These are phyloP conservation scores for Pachymerium ferrugineum DNA, from an alignment of 2,888 invertebrate species.

Conservation along the genomic window DNA sequence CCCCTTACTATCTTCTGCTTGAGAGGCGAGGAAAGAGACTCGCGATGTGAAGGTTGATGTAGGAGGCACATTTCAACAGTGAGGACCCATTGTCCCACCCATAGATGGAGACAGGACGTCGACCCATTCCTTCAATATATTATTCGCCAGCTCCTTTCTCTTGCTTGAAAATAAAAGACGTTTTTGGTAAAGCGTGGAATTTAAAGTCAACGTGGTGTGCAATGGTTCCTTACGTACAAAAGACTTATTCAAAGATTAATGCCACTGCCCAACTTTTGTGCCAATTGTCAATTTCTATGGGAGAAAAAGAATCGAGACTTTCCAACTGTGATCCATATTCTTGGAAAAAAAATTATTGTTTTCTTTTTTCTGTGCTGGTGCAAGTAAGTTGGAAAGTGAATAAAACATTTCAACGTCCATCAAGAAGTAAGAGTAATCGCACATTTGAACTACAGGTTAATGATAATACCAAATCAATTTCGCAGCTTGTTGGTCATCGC, in stretches of 20 bases:
- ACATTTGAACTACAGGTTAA: background rate
- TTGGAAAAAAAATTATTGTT: too few species aligned
- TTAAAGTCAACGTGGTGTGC: background rate
- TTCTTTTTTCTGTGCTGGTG: too few species aligned
- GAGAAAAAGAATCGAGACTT: background rate
- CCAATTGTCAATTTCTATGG: background rate
- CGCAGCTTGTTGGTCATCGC: background rate
- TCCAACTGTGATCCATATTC: too few species aligned
- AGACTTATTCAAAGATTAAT: constrained; percentile 19
- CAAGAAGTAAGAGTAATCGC: too few species aligned
- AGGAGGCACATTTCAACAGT: background rate
- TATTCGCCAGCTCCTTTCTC: background rate
- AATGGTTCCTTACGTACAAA: background rate
- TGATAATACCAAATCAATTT: background rate
- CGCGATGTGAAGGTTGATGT: background rate
- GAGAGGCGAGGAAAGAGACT: background rate
- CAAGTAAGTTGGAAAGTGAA: too few species aligned
- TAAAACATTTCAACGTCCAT: too few species aligned
- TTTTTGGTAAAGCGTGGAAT: background rate
- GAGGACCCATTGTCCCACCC: constrained; percentile 2
- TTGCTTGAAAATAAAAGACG: background rate
- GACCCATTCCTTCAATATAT: background rate
- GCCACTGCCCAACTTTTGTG: background rate
- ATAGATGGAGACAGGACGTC: too few species aligned
- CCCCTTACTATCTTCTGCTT: background rate